Conservation (phyloP, 1,140 invertebrate species). For the Drosophila arizonae region DNA sequence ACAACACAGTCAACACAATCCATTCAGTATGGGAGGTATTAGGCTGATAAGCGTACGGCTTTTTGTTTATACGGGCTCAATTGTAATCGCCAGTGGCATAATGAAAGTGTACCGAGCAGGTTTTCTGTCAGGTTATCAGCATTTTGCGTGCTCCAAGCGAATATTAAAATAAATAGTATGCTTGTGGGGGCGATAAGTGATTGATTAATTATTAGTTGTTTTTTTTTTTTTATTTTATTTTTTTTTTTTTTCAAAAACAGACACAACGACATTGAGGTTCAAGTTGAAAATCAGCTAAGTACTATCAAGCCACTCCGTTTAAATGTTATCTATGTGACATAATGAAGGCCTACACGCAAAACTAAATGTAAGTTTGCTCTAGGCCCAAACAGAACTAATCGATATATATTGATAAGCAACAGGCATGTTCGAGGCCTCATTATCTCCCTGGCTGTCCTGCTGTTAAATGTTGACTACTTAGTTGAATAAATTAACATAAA, state of each 20-base stretch:
- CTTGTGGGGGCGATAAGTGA: slow-evolving; percentile 2
- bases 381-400: no score
- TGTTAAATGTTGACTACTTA: not conserved
- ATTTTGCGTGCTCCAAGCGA: not conserved
- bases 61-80: slow-evolving; percentile 16
- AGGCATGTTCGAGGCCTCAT: not conserved
- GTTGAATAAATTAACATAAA: not conserved
- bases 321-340: slow-evolving; percentile 1
- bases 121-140: slow-evolving; percentile 17
- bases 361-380: no score
- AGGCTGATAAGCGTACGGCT: slow-evolving; percentile 8
- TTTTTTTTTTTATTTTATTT: no score
- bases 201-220: not conserved
- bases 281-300: no score
- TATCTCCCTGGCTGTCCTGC: not conserved
- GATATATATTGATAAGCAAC: not conserved
- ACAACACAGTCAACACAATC: not conserved
- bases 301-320: not conserved
- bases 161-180: not conserved
- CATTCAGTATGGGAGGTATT: slow-evolving; percentile 6
- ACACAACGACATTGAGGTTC: slow-evolving; percentile 5
- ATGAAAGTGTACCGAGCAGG: slow-evolving; percentile 2
- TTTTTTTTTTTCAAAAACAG: not conserved
- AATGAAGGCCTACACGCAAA: not conserved
- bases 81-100: slow-evolving; percentile 13